Base-by-base conservation (phyloP, 2,888 invertebrate genomes). In the Pandemis cinnamomeana region DNA sequence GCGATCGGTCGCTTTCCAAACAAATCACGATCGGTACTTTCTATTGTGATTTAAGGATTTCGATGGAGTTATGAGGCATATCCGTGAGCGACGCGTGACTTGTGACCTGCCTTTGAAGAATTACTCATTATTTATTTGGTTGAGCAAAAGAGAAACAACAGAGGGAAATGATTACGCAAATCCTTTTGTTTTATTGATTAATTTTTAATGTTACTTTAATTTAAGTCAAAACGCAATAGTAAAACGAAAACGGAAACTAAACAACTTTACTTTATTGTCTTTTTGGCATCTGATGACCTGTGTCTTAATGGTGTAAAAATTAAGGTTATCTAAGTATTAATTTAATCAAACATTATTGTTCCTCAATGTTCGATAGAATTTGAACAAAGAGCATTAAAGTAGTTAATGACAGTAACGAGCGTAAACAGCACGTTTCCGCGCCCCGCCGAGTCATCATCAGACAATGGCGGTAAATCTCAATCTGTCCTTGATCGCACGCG, bases 21-120 rank as follows among this genome's bases (percentile, higher is more conserved):
- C 73, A 66, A 73, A 73, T 73, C 73, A 55, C 62, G 67, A 63
- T 67, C 67, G 27, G 41, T 20, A 69, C 73, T 73, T 73, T 73
- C 73, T 73, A 73, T 73, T 66, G 64, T 64, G 64, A 64, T 51
- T 46, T 58, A 66, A 73, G 73, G 73, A 73, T 70, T 70, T 63
- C 60, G 27, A 36, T 58, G 46, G 69, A 15, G 42, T n/a, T 68
- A 61, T 70, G 60, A 55, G 60, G 20, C 62, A 46, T 55, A 53
- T 69, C 73, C 69, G 69, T 44, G 48, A n/a, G 27, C 61, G 51
- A 48, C 60, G 27, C 10, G 20, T 48, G 11, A 58, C 27, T 51
- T 0, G 44, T 46, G 63, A 20, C 15, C 62, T 8, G 27, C 0
- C 27, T 36, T 36, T 36, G 27, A 36, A 36, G 27, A 36, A 36